These are phyloP conservation scores for Sibirionetta formosa DNA, from an alignment of 2,797 vertebrate species.

Conservation along the genomic window DNA sequence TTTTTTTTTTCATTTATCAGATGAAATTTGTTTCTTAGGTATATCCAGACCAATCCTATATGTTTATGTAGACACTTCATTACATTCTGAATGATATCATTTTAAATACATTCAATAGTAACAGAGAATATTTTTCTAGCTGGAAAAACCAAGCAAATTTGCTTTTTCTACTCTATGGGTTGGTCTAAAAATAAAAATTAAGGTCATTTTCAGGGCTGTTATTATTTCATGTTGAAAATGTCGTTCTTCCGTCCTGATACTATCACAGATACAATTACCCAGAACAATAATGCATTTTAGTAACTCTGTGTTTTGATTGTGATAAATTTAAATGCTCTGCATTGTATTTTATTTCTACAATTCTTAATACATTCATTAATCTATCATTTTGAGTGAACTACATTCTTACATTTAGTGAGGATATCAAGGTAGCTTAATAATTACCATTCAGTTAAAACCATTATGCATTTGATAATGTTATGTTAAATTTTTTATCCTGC, in stretches of 20 bases:
- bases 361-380: not conserved
- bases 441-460: not conserved
- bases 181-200: not conserved
- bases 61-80: not conserved
- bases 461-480: not conserved
- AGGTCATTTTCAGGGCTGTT: not conserved
- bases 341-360: not conserved
- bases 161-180: not conserved
- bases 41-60: not conserved
- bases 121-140: not conserved
- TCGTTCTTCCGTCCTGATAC: not conserved
- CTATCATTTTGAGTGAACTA: not conserved
- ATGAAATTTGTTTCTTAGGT: not conserved
- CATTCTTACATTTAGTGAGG: not conserved
- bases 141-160: not conserved
- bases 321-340: not conserved
- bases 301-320: not conserved
- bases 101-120: not conserved
- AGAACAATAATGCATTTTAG: not conserved
- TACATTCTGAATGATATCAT: not conserved
- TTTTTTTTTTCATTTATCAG: not conserved
- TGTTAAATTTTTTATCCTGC: not conserved
- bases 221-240: not conserved
- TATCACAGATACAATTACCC: not conserved
- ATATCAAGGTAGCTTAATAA: not conserved